A percentile compares a stretch with the other conserved stretches of the same genome.
Evolutionary conservation across 2,797 vertebrate species (phyloP).

Genomic region (Poecilia picta): DNA sequence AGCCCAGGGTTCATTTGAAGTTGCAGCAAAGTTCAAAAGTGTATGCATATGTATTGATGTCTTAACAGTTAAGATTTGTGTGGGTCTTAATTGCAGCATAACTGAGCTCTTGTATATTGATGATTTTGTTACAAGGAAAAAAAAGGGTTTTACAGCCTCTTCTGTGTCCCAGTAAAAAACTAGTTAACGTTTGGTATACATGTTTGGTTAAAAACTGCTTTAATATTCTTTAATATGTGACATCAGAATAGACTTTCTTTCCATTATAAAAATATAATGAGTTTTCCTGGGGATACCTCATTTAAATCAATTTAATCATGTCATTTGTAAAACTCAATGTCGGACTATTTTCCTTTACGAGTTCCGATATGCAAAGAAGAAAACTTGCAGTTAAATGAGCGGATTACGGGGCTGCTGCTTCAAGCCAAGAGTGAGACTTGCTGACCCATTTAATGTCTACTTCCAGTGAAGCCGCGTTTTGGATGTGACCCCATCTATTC

Average conservation of each 20-base stretch:
- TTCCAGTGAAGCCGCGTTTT: slow-evolving; percentile 68
- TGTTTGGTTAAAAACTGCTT: slow-evolving; percentile 51
- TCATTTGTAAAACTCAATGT: slow-evolving; percentile 50
- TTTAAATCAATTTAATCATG: slow-evolving; percentile 73
- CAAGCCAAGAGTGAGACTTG: slow-evolving; percentile 69
- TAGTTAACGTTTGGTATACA: slow-evolving; percentile 51
- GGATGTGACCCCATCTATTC: slow-evolving; percentile 65
- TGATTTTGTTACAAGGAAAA: slow-evolving; percentile 49
- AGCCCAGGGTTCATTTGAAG: slow-evolving; percentile 56
- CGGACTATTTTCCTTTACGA: slow-evolving; percentile 58
- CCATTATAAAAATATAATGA: slow-evolving; percentile 50
- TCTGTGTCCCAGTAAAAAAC: slow-evolving; percentile 63
- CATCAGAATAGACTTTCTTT: slow-evolving; percentile 50
- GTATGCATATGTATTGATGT: slow-evolving; percentile 72
- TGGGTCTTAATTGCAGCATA: slow-evolving; percentile 57
- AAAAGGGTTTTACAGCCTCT: slow-evolving; percentile 65
- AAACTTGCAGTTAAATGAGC: slow-evolving; percentile 55
- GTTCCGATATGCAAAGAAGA: slow-evolving; percentile 37
- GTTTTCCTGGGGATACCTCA: slow-evolving; percentile 55
- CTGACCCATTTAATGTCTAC: slow-evolving; percentile 77
- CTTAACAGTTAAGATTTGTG: slow-evolving; percentile 72
- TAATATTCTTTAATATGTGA: slow-evolving; percentile 59
- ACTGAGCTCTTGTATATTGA: slow-evolving; percentile 48
- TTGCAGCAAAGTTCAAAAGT: slow-evolving; percentile 50
- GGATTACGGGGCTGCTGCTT: slow-evolving; percentile 63